A percentile compares a stretch with the other conserved stretches of the same genome.
Conservation (phyloP, 1,140 invertebrate species). For the Gonioctena quinquepunctata region DNA sequence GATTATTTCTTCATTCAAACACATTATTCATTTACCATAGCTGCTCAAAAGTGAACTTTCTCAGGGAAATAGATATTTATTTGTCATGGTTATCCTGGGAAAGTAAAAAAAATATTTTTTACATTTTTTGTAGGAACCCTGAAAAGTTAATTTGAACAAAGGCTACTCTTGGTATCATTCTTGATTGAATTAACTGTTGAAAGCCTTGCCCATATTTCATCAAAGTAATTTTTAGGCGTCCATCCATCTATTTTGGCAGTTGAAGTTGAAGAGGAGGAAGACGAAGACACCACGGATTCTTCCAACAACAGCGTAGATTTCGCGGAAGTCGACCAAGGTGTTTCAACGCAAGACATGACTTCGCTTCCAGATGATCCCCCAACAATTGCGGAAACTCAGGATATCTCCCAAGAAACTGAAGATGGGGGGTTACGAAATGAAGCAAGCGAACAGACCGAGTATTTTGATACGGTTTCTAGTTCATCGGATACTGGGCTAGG, state of each 20-base stretch:
- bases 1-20: too few species aligned
- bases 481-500: background rate
- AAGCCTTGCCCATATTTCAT: background rate
- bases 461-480: background rate
- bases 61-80: too few species aligned
- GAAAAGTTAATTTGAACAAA: too few species aligned
- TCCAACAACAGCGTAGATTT: slow-evolving; percentile 27
- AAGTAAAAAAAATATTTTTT: too few species aligned
- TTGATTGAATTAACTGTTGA: too few species aligned
- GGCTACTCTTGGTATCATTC: too few species aligned
- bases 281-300: slow-evolving; percentile 37
- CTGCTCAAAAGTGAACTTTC: too few species aligned
- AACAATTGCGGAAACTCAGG: background rate
- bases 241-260: slow-evolving; percentile 48
- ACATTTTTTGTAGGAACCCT: too few species aligned
- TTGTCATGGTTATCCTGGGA: too few species aligned
- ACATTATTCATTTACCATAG: too few species aligned
- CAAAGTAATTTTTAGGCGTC: slow-evolving; percentile 35
- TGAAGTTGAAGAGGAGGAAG: slow-evolving; percentile 44
- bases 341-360: slow-evolving; percentile 29
- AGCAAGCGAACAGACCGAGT: background rate
- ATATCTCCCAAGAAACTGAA: background rate
- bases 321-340: slow-evolving; percentile 30
- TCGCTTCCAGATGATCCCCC: slow-evolving; percentile 28
- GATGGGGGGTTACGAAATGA: background rate